A percentile compares a stretch with the other conserved stretches of the same genome.
Conservation (phyloP, 2,797 vertebrate genomes). For the Lacerta viridis region DNA sequence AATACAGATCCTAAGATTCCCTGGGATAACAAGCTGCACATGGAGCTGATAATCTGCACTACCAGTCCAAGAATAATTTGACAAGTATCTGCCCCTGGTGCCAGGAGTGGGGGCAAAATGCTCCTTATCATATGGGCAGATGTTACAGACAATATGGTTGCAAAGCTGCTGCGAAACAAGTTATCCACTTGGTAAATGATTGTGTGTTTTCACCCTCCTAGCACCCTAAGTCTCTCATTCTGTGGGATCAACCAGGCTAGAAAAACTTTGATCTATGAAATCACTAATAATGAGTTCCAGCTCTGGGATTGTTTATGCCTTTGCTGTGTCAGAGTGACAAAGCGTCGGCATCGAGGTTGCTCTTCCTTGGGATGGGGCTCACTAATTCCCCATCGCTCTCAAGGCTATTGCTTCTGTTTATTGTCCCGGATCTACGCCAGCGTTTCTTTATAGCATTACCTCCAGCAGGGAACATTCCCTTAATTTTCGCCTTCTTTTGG, state of each 20-base stretch:
- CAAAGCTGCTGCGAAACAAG: background rate
- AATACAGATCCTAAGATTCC: background rate
- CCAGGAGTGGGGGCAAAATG: background rate
- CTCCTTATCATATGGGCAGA: background rate
- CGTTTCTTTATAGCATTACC: constrained; percentile 67
- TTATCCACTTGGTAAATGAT: background rate
- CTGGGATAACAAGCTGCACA: background rate
- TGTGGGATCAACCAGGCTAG: constrained; percentile 13
- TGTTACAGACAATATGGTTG: background rate
- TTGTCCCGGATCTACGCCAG: constrained; percentile 56
- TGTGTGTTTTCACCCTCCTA: background rate
- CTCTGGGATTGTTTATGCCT: constrained; percentile 45
- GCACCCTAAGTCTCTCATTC: background rate
- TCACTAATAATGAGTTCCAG: constrained; percentile 60
- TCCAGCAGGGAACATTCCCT: constrained; percentile 58
- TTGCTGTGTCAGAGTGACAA: constrained; percentile 62
- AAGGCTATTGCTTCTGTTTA: constrained; percentile 60
- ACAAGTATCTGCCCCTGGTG: background rate
- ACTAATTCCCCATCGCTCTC: constrained; percentile 45
- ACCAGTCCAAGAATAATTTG: background rate
- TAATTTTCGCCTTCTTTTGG: constrained; percentile 75
- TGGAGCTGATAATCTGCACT: background rate
- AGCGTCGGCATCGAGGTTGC: constrained; percentile 61
- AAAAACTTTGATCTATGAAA: constrained; percentile 44
- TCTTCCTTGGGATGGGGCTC: constrained; percentile 55